Conservation (phyloP, 2,113 vertebrate genomes). For the Bolborhynchus lineola region DNA sequence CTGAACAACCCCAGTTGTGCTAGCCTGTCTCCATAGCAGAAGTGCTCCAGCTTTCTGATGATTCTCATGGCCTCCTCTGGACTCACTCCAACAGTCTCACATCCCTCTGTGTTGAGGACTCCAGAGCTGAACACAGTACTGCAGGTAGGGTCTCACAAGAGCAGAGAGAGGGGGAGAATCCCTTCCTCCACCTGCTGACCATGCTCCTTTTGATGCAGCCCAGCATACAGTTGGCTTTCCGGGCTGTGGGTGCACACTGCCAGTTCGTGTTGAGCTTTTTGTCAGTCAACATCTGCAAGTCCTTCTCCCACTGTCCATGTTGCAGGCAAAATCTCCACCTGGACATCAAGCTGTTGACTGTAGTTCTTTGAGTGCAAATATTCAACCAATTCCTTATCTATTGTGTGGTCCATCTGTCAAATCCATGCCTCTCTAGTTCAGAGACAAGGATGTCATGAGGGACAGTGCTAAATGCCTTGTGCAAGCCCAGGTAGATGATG, state of each 20-base stretch:
- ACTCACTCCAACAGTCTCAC: neutral
- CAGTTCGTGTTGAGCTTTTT: accelerated
- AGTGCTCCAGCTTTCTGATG: neutral
- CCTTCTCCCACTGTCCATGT: neutral
- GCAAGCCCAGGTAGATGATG: neutral
- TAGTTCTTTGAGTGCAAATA: neutral
- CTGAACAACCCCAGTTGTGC: neutral
- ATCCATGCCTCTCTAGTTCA: neutral
- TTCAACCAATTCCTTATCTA: neutral
- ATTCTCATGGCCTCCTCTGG: neutral
- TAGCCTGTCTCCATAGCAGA: neutral
- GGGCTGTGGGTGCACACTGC: neutral
- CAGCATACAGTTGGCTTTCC: neutral
- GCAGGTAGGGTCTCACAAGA: neutral
- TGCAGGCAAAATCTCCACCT: neutral
- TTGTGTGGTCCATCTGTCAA: neutral
- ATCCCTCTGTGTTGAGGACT: neutral
- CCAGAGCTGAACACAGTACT: neutral
- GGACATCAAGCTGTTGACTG: neutral
- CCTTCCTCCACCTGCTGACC: neutral
- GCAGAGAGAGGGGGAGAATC: neutral
- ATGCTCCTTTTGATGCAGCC: neutral
- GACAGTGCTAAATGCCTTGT: neutral
- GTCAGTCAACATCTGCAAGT: neutral
- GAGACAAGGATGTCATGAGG: neutral